Evolutionary conservation across 2,797 vertebrate genomes (phyloP), one percentile per base, ranked within the genome.

Genomic region (Triplophysa bombifrons): DNA sequence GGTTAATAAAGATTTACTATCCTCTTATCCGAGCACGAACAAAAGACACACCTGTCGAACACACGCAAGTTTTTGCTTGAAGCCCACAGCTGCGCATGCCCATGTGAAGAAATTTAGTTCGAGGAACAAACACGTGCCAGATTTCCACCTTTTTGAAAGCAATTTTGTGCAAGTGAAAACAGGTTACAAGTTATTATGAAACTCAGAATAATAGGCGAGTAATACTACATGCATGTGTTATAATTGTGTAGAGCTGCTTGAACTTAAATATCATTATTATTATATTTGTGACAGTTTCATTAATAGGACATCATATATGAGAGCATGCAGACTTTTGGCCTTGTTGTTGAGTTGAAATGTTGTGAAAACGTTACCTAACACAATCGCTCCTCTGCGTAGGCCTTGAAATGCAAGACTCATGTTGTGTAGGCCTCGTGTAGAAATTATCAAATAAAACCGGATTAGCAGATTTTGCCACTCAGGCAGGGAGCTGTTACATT

Each of bases 401-500:
- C 22, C n/a, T 56, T 22, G 11, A 13, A 60, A 27, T 60, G 22
- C 25, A 61, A 14, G 58, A 14, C 25, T 30, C 13, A 17, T 56
- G 51, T 53, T 53, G 51, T 27, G 13, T 61, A 27, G 25, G 30
- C 25, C 25, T 27, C 25, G 25, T 50, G 55, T 25, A 89, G 91
- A 91, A 92, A 91, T 84, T 83, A 88, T 87, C n/a, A 83, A 82
- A 82, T 72, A 77, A 88, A 90, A 85, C 41, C 44, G 86, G 17
- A 63, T 79, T 84, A 84, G 88, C 86, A 77, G 65, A 4, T 27
- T 78, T 84, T 91, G 91, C 89, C 87, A 25, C 20, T 0, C 1
- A 1, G 90, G 90, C 91, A 91, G 69, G n/a, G 34, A 81, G 80
- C 87, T 89, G 88, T 93, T 91, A 91, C 80, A 85, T 91, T 85